A percentile compares a stretch with the other conserved stretches of the same genome.
Evolutionary conservation across 2,797 vertebrate species (phyloP).

Genomic region (Spinibarbus caldwelli): DNA sequence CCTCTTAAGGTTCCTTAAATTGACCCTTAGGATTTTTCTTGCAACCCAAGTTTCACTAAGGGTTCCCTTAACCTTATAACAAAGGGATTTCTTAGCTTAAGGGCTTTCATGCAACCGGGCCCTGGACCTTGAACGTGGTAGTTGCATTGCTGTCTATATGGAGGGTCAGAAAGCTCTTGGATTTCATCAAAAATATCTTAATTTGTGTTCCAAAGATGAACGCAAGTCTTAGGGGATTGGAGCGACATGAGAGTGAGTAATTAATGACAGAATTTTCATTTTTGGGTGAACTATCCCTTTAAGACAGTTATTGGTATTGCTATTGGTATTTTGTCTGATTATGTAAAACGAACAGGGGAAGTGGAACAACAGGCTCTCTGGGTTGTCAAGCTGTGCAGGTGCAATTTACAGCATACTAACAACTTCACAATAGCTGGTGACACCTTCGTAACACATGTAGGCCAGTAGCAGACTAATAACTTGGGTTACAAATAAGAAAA

Average conservation of each 20-base stretch:
- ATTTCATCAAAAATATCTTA: not conserved
- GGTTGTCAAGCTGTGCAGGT: constrained; percentile 3
- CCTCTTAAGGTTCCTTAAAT: too few species aligned
- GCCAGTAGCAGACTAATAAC: not conserved
- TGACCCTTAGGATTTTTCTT: too few species aligned
- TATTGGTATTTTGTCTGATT: not conserved
- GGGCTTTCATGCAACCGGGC: too few species aligned
- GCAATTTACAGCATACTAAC: constrained; percentile 11
- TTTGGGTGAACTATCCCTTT: not conserved
- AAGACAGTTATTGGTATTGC: too few species aligned
- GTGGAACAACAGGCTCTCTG: constrained; percentile 20
- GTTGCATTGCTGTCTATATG: not conserved
- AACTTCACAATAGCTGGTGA: not conserved
- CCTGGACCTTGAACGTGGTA: not conserved
- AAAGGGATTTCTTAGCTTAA: too few species aligned
- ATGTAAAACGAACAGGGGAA: not conserved
- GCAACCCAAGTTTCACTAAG: too few species aligned
- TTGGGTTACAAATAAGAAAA: constrained; percentile 36
- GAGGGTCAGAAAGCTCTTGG: not conserved
- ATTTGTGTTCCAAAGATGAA: not conserved
- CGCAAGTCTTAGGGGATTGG: not conserved
- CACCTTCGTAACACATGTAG: not conserved
- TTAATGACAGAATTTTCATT: not conserved
- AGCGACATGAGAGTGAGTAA: not conserved
- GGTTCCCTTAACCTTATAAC: too few species aligned